A percentile compares a stretch with the other conserved stretches of the same genome.
phyloP scores from a whole-genome alignment of 2,113 vertebrate genomes.

The Proteles cristata region DNA sequence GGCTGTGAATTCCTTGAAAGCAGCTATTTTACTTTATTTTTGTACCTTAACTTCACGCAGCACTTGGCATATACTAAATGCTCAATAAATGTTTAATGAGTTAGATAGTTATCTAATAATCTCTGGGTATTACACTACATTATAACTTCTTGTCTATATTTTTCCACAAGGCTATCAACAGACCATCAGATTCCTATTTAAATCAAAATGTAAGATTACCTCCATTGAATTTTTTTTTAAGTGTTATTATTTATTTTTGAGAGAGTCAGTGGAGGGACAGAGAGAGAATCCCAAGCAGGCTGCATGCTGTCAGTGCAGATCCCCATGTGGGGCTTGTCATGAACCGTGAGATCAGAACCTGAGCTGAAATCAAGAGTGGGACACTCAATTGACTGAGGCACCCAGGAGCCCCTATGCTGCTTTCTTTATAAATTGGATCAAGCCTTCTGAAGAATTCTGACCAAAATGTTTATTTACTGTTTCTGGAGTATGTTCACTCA shows the following conservation, averaged over 20 bases:
- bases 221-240: neutral
- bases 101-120: conserved; percentile 36
- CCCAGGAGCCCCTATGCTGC: neutral
- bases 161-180: neutral
- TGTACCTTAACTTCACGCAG: neutral
- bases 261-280: too few relatives aligned
- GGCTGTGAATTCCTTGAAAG: neutral
- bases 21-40: neutral
- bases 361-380: too few relatives aligned
- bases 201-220: neutral
- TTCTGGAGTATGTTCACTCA: neutral
- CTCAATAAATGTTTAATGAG: neutral
- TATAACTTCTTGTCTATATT: neutral
- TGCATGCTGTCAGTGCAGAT: too few relatives aligned
- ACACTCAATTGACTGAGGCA: too few relatives aligned
- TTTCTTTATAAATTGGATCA: neutral
- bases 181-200: neutral
- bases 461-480: neutral
- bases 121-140: neutral
- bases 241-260: too few relatives aligned
- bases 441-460: conserved; percentile 2
- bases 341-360: too few relatives aligned
- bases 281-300: too few relatives aligned
- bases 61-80: neutral
- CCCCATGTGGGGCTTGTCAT: too few relatives aligned